Conservation (phyloP, 2,113 vertebrate genomes). For the Larimichthys polyactis region DNA sequence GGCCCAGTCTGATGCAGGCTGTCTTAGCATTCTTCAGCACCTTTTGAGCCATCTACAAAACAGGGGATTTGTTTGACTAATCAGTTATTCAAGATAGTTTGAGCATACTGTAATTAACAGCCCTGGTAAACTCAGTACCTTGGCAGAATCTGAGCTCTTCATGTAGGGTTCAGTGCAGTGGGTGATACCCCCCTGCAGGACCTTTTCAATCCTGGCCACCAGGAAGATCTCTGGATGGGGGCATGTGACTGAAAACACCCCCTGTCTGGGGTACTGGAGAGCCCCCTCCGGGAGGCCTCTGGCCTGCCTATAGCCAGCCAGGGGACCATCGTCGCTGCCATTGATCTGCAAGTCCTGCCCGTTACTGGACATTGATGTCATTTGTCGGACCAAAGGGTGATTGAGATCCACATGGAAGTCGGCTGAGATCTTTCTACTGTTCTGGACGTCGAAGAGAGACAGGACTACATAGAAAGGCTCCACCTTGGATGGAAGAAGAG, state of each 20-base stretch:
- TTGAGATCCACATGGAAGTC: conserved; percentile 98
- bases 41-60: conserved; percentile 91
- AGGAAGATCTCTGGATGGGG: conserved; percentile 98
- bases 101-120: background rate
- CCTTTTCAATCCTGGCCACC: conserved; percentile 95
- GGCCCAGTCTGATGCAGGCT: conserved; percentile 94
- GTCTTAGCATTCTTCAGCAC: conserved; percentile 97
- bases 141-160: conserved; percentile 96
- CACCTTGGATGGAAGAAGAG: conserved; percentile 82
- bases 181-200: conserved; percentile 94
- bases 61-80: background rate
- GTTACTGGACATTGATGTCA: conserved; percentile 76
- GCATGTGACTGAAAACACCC: conserved; percentile 96
- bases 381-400: conserved; percentile 90
- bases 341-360: conserved; percentile 76
- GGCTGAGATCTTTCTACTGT: conserved; percentile 95
- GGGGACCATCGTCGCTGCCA: conserved; percentile 70
- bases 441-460: conserved; percentile 95
- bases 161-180: conserved; percentile 99
- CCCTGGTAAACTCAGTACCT: conserved; percentile 83
- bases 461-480: conserved; percentile 97
- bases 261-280: conserved; percentile 92
- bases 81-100: background rate
- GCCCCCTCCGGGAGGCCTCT: conserved; percentile 83
- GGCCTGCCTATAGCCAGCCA: conserved; percentile 72